Evolutionary conservation across 2,113 vertebrate species (phyloP).

Genomic region (Uropsilus gracilis): DNA sequence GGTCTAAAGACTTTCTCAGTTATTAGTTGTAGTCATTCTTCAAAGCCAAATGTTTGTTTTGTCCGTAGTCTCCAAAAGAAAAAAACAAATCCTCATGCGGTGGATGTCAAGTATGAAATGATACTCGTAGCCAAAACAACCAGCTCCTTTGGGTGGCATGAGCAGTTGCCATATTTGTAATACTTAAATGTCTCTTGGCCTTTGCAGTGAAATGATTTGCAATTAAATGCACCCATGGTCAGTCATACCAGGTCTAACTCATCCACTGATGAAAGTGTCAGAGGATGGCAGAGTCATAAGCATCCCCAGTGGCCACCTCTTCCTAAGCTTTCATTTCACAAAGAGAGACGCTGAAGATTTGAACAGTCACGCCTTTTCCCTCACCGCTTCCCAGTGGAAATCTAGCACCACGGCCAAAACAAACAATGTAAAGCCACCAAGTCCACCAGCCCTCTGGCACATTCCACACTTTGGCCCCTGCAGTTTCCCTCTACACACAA

Average conservation of each 20-base stretch:
- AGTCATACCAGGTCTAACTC: not conserved
- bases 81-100: not conserved
- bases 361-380: not conserved
- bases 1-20: not conserved
- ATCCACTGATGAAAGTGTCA: not conserved
- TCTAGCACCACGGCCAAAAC: not conserved
- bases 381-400: not conserved
- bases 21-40: not conserved
- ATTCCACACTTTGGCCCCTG: no score
- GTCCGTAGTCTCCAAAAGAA: not conserved
- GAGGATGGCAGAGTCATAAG: not conserved
- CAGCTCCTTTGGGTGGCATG: not conserved
- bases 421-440: not conserved
- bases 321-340: not conserved
- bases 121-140: not conserved
- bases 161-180: not conserved
- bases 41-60: conserved; percentile 35
- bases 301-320: not conserved
- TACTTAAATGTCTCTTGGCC: not conserved
- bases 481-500: rapidly evolving
- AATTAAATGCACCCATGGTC: not conserved
- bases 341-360: not conserved
- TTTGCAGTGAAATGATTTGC: no score
- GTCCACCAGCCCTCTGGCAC: not conserved
- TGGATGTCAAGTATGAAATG: conserved; percentile 38